phyloP scores from a whole-genome alignment of 2,797 vertebrate genomes.

The Rhadinocentrus ornatus region DNA sequence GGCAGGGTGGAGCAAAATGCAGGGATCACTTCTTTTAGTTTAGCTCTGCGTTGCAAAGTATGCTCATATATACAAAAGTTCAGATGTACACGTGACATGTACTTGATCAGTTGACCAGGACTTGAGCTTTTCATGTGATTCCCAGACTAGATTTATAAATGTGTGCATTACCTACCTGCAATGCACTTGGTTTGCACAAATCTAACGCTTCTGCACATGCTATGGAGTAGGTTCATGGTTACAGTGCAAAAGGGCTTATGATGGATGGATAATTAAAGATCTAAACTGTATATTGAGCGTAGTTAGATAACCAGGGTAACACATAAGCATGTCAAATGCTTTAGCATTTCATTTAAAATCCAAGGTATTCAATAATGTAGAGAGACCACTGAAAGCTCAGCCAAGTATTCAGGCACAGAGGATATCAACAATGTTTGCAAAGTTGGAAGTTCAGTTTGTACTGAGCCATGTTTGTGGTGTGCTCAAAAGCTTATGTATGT shows the following conservation, averaged over 20 bases:
- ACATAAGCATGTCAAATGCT: slow-evolving; percentile 54
- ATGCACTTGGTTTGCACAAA: slow-evolving; percentile 15
- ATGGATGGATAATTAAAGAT: slow-evolving; percentile 70
- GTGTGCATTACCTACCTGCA: slow-evolving; percentile 23
- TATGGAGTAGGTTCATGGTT: slow-evolving; percentile 31
- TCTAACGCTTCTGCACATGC: slow-evolving; percentile 35
- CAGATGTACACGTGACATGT: neutral
- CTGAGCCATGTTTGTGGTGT: slow-evolving; percentile 33
- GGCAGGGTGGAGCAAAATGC: slow-evolving; percentile 45
- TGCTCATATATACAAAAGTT: slow-evolving; percentile 15
- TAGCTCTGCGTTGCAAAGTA: slow-evolving; percentile 24
- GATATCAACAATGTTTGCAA: slow-evolving; percentile 59
- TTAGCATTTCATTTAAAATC: slow-evolving; percentile 74
- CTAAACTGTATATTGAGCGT: slow-evolving; percentile 40
- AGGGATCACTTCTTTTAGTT: slow-evolving; percentile 61
- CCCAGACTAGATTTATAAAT: slow-evolving; percentile 12
- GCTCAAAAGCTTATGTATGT: slow-evolving; percentile 17
- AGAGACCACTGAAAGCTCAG: slow-evolving; percentile 69
- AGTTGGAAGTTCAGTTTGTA: slow-evolving; percentile 59
- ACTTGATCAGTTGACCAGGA: slow-evolving; percentile 14
- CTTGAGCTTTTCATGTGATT: slow-evolving; percentile 27
- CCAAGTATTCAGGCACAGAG: slow-evolving; percentile 58
- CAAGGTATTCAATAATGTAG: slow-evolving; percentile 79
- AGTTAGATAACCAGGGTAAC: slow-evolving; percentile 61
- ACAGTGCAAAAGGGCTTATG: slow-evolving; percentile 51